Evolutionary conservation across 2,113 vertebrate genomes (phyloP).

Genomic region (Podarcis muralis): DNA sequence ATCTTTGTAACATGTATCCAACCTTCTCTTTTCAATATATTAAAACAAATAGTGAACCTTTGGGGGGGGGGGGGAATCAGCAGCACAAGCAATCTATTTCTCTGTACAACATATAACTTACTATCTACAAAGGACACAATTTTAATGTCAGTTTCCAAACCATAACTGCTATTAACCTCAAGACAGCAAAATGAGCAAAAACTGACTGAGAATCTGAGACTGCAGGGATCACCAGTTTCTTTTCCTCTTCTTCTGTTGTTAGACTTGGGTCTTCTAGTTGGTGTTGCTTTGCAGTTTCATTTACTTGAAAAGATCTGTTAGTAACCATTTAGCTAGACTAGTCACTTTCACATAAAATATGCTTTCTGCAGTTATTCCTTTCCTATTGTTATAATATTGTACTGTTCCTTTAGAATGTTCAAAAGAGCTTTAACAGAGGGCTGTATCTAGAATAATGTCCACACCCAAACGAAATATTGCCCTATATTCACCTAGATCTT

Average conservation of each 20-base stretch:
- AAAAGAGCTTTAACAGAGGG: background rate
- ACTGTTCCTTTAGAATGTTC: background rate
- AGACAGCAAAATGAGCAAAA: background rate
- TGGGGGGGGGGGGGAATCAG: accelerated
- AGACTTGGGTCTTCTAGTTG: background rate
- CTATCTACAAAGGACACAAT: accelerated
- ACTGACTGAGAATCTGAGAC: accelerated
- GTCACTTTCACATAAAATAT: background rate
- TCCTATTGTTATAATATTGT: background rate
- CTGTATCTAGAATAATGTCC: background rate
- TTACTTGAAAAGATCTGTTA: background rate
- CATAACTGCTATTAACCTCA: background rate
- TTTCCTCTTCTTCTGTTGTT: conserved; percentile 1
- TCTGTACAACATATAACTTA: background rate
- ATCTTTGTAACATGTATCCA: background rate
- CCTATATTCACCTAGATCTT: background rate
- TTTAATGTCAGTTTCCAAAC: background rate
- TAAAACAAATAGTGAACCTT: background rate
- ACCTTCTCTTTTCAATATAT: background rate
- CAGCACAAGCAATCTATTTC: background rate
- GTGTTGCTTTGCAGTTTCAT: accelerated
- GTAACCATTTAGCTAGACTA: background rate
- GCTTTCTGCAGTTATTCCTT: background rate
- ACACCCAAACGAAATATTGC: background rate
- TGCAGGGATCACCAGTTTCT: background rate